Conservation (phyloP, 2,888 invertebrate genomes). For the Lymantria monacha region DNA sequence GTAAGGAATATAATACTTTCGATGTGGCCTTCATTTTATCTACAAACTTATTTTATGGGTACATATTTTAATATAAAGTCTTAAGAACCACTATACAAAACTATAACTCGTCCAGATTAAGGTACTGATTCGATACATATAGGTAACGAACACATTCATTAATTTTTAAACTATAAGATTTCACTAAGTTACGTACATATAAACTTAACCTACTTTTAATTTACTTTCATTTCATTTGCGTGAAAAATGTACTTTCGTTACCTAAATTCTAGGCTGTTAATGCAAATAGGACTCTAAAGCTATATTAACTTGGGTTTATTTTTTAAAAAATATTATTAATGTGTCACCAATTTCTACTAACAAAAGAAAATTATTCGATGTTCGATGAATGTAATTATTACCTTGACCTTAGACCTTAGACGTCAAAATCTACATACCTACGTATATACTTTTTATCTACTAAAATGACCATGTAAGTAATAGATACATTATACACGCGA, state of each 20-base stretch:
- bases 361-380: not conserved
- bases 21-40: no score
- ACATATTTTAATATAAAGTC: no score
- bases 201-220: slow-evolving; percentile 30
- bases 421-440: not conserved
- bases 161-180: no score
- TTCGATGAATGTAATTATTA: slow-evolving; percentile 5
- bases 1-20: no score
- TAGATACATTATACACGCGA: no score
- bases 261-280: not conserved
- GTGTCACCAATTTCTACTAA: slow-evolving; percentile 7
- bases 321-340: not conserved
- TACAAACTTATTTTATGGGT: no score
- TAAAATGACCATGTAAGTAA: no score
- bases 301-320: not conserved
- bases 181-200: not conserved
- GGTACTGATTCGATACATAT: no score
- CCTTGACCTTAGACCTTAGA: slow-evolving; percentile 14
- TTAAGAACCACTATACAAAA: no score
- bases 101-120: no score
- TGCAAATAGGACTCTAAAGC: not conserved
- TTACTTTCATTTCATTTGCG: slow-evolving; percentile 34
- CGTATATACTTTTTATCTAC: no score
- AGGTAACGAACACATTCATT: no score
- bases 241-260: not conserved